Evolutionary conservation across 2,797 vertebrate species (phyloP), one percentile per base, ranked within the genome.

Genomic region (Parotocinclus haroldoi): DNA sequence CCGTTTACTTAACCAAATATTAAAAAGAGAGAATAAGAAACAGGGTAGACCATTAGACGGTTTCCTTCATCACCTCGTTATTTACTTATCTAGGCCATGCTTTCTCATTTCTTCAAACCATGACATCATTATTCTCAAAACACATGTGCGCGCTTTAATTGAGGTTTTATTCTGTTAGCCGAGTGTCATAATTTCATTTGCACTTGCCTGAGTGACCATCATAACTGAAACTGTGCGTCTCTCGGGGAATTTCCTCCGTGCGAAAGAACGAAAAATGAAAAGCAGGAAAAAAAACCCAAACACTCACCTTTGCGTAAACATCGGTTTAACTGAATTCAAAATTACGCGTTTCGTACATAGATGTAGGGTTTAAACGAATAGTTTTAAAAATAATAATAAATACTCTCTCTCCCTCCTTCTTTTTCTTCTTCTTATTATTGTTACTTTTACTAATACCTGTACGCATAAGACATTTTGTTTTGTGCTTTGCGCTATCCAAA

Each of bases 401-500:
- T n/a, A n/a, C n/a, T n/a, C n/a, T n/a, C n/a, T n/a, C n/a, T n/a
- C n/a, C n/a, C n/a, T n/a, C 27, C 36, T 65, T 42, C 8, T 64
- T 54, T 10, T 52, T 46, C 37, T 57, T 62, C 57, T 40, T 8
- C 38, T 27, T 38, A 17, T 18, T 54, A 59, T 66, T 10, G 50
- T 45, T 45, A 67, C 46, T 16, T 52, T 60, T 38, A 46, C 38
- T 54, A 61, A n/a, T 18, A 14, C 9, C 8, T 38, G 11, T 12
- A 42, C 40, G 11, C 4, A 12, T 13, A 3, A 55, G 27, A 50
- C 46, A 50, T 66, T 51, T 64, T 42, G 16, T 39, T n/a, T 14
- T 18, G 3, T 7, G 16, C 85, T 88, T 82, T 87, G 81, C 86
- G 86, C 85, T 91, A 87, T 80, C 88, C 66, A 70, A 58, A 68